These are phyloP conservation scores for Merluccius polli DNA, from an alignment of 2,797 vertebrate species.

Conservation along the genomic window DNA sequence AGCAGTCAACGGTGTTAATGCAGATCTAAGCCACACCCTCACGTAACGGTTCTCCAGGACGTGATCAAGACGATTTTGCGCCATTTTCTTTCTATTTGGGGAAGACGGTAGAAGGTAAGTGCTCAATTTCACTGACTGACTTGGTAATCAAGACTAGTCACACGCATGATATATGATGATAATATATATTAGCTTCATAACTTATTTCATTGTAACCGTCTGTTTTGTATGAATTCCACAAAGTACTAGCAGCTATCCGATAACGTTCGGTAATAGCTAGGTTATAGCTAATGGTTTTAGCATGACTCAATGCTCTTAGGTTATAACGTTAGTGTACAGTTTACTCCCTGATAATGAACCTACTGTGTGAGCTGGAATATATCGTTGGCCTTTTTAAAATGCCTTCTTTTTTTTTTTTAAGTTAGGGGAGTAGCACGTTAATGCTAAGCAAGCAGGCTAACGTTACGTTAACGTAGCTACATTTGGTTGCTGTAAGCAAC, in stretches of 20 bases:
- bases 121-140: background rate
- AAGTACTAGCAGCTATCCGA: background rate
- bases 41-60: background rate
- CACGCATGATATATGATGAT: background rate
- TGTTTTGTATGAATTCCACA: background rate
- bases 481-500: background rate
- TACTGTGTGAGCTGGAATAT: background rate
- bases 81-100: background rate
- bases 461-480: background rate
- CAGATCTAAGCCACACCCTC: constrained; percentile 1
- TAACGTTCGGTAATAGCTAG: background rate
- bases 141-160: background rate
- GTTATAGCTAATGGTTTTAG: background rate
- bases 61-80: background rate
- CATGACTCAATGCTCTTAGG: background rate
- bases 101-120: background rate
- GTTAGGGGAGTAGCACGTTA: background rate
- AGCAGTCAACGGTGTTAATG: background rate
- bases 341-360: background rate
- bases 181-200: background rate
- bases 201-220: background rate
- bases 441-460: too few species aligned
- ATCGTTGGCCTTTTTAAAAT: background rate
- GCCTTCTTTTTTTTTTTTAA: background rate
- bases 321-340: background rate